Base-by-base conservation (phyloP, 2,113 vertebrate species). In the Ramphastos sulfuratus region DNA sequence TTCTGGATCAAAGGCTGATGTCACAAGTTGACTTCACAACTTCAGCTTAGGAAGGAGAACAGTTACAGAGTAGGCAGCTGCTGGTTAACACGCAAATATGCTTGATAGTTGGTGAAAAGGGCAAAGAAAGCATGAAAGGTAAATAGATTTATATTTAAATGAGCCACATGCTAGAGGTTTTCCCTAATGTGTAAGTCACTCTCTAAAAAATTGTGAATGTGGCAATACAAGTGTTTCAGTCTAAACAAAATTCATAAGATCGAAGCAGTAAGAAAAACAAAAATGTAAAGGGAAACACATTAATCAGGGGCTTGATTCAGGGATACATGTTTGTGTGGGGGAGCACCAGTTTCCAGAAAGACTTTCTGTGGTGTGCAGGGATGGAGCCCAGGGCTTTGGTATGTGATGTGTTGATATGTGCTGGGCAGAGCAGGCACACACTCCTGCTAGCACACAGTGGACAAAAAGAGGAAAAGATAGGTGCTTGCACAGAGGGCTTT, bases 101-200 rank as follows among this genome's bases (percentile, higher is more conserved):
- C 93, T 93, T 94, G 95, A 93, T 96, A 96, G 94, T 94, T 95
- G 94, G 91, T 96, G 95, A 94, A 96, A 96, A 96, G 96, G 95
- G 94, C 95, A 96, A 94, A 95, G 95, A 94, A 95, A 96, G 96
- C 91, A 94, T 95, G 95, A 94, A 95, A 96, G 94, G 95, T 96
- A 96, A 96, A 96, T 93, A 96, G 94, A 96, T 96, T 96, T 96
- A 95, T 92, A 96, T 96, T 95, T 94, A 96, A 96, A 96, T 96
- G 92, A 94, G 87, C 89, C 1, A 2, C 85, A 37, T 78, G 91
- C 87, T 90, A 80, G 85, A 94, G 93, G 73, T 88, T 96, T 94
- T 96, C 93, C 89, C 87, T 94, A 91, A 84, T 83, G 66, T 75
- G 90, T 92, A 94, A 95, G 90, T 93, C 90, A 86, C 37, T 88